Percentiles rank a stretch among this genome's conserved stretches.
phyloP scores from a whole-genome alignment of 1,140 invertebrate genomes.

The Melipona quadrifasciata region DNA sequence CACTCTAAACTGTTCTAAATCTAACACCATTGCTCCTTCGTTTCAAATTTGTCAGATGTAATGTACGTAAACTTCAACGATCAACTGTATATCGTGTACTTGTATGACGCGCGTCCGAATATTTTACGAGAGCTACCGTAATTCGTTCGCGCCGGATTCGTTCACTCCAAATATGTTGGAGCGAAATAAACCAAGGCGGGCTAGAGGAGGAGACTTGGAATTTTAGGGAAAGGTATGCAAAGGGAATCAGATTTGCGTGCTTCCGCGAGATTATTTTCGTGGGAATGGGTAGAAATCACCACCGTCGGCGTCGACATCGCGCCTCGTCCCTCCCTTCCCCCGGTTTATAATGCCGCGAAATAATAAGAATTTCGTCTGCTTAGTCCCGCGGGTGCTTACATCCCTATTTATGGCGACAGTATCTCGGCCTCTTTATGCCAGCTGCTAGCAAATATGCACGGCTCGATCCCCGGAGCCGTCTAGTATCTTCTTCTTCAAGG shows the following conservation, averaged over 20 bases:
- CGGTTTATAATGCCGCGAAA: conserved; percentile 46
- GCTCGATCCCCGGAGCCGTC: conserved; percentile 44
- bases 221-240: conserved; percentile 10
- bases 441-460: conserved; percentile 55
- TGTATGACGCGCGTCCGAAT: too few species aligned
- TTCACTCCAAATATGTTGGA: background rate
- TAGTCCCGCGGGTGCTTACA: conserved; percentile 51
- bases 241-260: conserved; percentile 39
- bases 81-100: too few species aligned
- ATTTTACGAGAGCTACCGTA: too few species aligned
- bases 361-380: conserved; percentile 63
- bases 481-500: conserved; percentile 34
- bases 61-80: too few species aligned
- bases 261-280: conserved; percentile 49
- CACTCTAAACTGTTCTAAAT: too few species aligned
- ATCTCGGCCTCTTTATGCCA: conserved; percentile 59
- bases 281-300: conserved; percentile 41
- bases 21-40: too few species aligned
- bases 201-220: conserved; percentile 7
- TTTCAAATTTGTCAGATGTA: too few species aligned
- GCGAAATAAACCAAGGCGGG: background rate
- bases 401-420: conserved; percentile 61
- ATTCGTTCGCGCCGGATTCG: background rate
- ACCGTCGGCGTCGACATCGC: conserved; percentile 9
- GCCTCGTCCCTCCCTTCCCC: background rate